Base-by-base conservation (phyloP, 1,140 invertebrate genomes). In the Drosophila rhopaloa region DNA sequence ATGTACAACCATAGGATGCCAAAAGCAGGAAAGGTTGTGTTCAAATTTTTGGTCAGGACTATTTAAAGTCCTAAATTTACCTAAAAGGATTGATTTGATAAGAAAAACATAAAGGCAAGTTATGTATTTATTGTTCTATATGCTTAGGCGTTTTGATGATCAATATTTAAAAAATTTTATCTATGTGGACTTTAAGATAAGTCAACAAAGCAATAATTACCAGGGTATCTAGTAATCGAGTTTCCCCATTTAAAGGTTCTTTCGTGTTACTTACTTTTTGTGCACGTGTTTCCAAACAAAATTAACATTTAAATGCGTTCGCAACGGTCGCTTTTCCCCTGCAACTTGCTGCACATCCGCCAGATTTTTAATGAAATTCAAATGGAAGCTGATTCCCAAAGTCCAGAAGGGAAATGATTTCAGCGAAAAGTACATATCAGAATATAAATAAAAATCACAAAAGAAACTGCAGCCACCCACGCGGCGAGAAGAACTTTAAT, bases 251-350 rank as follows among this genome's bases (percentile, higher is more conserved):
- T 10, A 2, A 14, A n/a, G 3, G 1, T n/a, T 40, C 38, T 11
- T 27, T 40, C 7, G 13, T 32, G 1, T 6, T 24, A 32, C 13
- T 43, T 62, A 24, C 24, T 46, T 44, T 38, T 65, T 37, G 40
- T 78, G 72, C 76, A 79, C 76, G 81, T 84, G 73, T 70, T 62
- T 14, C 40, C 46, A 40, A 51, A 48, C 35, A 14, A 66, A 78
- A 85, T 88, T 88, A 88, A 86, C 84, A 88, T 89, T 79, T 76
- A 74, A 86, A 86, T 85, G 82, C 58, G 50, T 53, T 47, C 67
- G 41, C 54, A 82, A 70, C 80, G 59, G 56, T 63, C 41, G 68
- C 63, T 55, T 80, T 75, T 66, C 32, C 60, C 75, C 29, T 51
- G 59, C 16, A 38, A 40, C 44, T 67, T 32, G 68, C 16, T 68